Percentiles rank a stretch among this genome's conserved stretches.
These are phyloP conservation scores for Eugnorisma glareosa DNA, from an alignment of 2,888 invertebrate genomes.

Conservation along the genomic window DNA sequence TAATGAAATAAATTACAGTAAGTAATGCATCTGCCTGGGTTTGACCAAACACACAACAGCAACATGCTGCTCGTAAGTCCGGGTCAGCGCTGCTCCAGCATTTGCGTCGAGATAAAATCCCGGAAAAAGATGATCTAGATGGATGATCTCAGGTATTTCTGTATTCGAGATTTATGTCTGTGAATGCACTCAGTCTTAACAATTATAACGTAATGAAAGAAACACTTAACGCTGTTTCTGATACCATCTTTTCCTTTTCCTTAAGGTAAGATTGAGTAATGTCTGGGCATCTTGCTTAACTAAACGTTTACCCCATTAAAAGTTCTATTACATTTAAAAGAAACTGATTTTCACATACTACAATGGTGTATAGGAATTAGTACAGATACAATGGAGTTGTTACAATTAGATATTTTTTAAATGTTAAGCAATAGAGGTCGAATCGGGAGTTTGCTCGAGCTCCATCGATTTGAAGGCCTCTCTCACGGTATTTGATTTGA, in stretches of 20 bases:
- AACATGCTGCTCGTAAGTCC: background rate
- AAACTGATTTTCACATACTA: constrained; percentile 45
- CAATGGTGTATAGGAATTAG: constrained; percentile 46
- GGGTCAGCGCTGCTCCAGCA: background rate
- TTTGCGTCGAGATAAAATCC: background rate
- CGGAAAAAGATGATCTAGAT: background rate
- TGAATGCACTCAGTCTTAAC: constrained; percentile 1
- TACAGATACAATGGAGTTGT: constrained; percentile 52
- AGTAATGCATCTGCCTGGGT: background rate
- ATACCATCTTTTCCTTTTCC: constrained; percentile 40
- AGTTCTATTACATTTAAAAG: constrained; percentile 43
- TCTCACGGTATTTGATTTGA: constrained; percentile 39
- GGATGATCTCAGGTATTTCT: constrained; percentile 7
- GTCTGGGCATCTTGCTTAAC: constrained; percentile 26
- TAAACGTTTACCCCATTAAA: constrained; percentile 24
- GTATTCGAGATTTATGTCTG: constrained; percentile 1
- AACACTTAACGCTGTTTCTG: background rate
- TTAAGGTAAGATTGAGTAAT: constrained; percentile 28
- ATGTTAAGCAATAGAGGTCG: constrained; percentile 31
- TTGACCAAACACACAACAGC: too few relatives aligned
- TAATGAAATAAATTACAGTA: too few relatives aligned
- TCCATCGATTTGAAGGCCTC: constrained; percentile 32
- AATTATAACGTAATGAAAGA: constrained; percentile 31
- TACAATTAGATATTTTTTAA: constrained; percentile 51
- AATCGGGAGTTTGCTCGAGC: background rate